phyloP scores from a whole-genome alignment of 2,888 invertebrate genomes.

The Calephelis perditalis region DNA sequence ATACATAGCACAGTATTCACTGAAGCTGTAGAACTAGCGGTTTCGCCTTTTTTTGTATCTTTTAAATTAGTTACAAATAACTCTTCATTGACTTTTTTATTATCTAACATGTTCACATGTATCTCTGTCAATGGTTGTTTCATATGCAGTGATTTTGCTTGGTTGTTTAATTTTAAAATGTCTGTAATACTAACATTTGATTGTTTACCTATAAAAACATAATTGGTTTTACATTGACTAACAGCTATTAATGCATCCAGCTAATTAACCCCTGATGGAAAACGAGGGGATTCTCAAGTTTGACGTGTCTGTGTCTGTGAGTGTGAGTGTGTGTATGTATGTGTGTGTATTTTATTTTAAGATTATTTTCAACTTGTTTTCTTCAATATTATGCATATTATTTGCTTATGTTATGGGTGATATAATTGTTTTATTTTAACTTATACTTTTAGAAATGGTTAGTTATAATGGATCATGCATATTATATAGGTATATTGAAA shows the following conservation, averaged over 20 bases:
- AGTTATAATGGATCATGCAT: no score
- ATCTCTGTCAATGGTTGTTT: slow-evolving; percentile 54
- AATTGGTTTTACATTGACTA: not conserved
- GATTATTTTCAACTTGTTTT: no score
- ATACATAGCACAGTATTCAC: slow-evolving; percentile 52
- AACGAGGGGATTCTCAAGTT: no score
- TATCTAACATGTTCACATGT: slow-evolving; percentile 47
- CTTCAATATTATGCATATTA: no score
- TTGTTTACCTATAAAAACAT: slow-evolving; percentile 49
- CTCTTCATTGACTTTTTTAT: slow-evolving; percentile 26
- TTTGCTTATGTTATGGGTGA: no score
- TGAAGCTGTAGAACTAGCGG: slow-evolving; percentile 52
- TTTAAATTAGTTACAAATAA: slow-evolving; percentile 44
- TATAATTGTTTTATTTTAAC: no score
- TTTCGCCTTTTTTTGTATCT: slow-evolving; percentile 47
- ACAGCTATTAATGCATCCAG: not conserved
- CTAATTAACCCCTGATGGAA: no score
- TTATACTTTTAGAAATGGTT: no score
- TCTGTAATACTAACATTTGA: slow-evolving; percentile 57
- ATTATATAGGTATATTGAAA: no score
- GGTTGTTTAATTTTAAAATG: slow-evolving; percentile 50
- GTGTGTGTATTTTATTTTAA: no score
- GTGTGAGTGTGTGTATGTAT: no score
- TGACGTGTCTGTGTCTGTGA: no score
- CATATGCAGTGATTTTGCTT: slow-evolving; percentile 38